These are phyloP conservation scores for Sturmia bella DNA, from an alignment of 2,888 invertebrate species.

Conservation along the genomic window DNA sequence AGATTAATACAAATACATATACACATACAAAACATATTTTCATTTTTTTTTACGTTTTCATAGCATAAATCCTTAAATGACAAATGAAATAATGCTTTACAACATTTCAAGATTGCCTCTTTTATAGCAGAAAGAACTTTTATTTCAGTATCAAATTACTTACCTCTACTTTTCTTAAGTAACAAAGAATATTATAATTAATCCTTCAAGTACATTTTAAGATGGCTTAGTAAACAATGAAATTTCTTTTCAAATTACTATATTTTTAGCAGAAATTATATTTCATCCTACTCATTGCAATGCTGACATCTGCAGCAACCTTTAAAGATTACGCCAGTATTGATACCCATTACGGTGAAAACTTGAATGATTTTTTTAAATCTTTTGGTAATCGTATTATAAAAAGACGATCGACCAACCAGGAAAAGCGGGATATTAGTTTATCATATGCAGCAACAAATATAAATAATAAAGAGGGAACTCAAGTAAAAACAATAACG, in stretches of 20 bases:
- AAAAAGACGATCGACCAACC: slow-evolving; percentile 68
- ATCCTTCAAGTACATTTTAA: no score
- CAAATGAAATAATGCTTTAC: no score
- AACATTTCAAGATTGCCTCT: no score
- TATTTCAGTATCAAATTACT: slow-evolving; percentile 26
- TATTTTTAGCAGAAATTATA: slow-evolving; percentile 51
- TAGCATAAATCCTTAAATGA: no score
- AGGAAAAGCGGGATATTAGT: slow-evolving; percentile 79
- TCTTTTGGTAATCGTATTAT: slow-evolving; percentile 53
- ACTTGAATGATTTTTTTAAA: slow-evolving; percentile 13
- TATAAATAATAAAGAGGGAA: slow-evolving; percentile 80
- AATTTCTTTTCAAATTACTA: slow-evolving; percentile 10
- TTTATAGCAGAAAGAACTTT: not conserved
- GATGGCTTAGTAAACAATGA: not conserved
- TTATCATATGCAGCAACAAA: slow-evolving; percentile 81
- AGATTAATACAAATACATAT: no score
- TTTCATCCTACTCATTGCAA: slow-evolving; percentile 30
- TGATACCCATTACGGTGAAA: slow-evolving; percentile 24
- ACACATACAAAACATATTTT: no score
- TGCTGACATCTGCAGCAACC: slow-evolving; percentile 48
- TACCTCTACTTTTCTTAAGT: slow-evolving; percentile 30
- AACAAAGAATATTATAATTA: no score
- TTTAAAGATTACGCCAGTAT: slow-evolving; percentile 54
- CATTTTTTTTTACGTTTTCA: no score
- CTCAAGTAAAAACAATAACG: slow-evolving; percentile 81